Conservation (phyloP, 92 coral and sea anemone species). For the Zoanthus solanderi region DNA sequence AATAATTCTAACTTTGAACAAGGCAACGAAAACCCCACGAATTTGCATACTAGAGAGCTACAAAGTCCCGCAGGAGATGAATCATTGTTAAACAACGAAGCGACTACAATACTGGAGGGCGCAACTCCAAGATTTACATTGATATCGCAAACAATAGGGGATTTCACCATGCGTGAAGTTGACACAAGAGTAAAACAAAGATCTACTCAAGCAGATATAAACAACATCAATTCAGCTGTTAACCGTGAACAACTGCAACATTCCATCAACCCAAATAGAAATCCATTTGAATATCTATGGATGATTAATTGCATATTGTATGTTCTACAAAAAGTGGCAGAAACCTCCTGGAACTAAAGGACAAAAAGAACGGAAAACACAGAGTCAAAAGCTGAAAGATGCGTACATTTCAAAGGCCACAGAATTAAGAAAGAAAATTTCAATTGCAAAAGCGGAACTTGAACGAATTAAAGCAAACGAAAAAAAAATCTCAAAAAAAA, state of each 20-base stretch:
- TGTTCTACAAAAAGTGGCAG: conserved; percentile 2
- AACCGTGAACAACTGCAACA: conserved; percentile 3
- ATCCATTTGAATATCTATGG: conserved; percentile 5
- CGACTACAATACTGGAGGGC: conserved; percentile 4
- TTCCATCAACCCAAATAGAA: conserved; percentile 13
- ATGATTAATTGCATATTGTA: conserved; percentile 7
- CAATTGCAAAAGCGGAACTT: conserved; percentile 22
- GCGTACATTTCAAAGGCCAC: conserved; percentile 2
- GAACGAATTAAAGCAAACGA: conserved; percentile 15
- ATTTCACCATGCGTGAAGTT: conserved; percentile 6
- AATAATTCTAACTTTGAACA: conserved; percentile 49
- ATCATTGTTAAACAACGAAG: conserved; percentile 37
- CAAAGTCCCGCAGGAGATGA: conserved; percentile 37
- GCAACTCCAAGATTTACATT: conserved; percentile 5
- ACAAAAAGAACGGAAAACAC: conserved; percentile 11
- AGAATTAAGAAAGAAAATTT: conserved; percentile 16
- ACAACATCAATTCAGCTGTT: conserved; percentile 22
- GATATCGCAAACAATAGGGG: conserved; percentile 8
- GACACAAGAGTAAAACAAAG: conserved; percentile 22
- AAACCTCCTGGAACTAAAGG: background rate
- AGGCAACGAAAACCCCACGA: conserved; percentile 25
- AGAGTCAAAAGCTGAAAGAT: conserved; percentile 10
- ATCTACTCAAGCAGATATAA: conserved; percentile 28
- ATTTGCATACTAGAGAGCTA: conserved; percentile 49
- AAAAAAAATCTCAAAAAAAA: conserved; percentile 9